A percentile compares a stretch with the other conserved stretches of the same genome.
Conservation (phyloP, 2,888 invertebrate species). For the Anagyrus pseudococci region DNA sequence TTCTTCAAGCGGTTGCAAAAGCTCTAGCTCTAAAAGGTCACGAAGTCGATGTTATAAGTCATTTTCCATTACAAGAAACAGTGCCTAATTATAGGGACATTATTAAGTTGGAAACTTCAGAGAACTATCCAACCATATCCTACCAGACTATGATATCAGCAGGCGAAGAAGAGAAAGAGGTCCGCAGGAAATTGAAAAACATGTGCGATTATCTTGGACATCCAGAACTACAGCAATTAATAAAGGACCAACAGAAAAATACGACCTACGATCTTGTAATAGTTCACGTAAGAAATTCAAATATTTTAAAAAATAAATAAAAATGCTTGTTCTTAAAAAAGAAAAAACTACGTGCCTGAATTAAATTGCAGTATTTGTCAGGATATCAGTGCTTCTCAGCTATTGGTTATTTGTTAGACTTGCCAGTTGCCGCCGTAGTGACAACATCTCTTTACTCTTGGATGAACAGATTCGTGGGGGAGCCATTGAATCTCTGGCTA, state of each 20-base stretch:
- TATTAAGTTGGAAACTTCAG: neutral
- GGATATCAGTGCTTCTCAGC: conserved; percentile 43
- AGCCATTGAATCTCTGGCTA: conserved; percentile 43
- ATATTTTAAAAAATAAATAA: neutral
- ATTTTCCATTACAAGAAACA: conserved; percentile 16
- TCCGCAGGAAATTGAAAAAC: neutral
- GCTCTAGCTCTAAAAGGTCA: conserved; percentile 18
- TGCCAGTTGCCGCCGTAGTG: conserved; percentile 43
- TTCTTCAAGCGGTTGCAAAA: conserved; percentile 9
- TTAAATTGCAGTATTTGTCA: neutral
- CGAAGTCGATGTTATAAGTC: conserved; percentile 27
- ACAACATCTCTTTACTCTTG: conserved; percentile 41
- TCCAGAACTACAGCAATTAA: neutral
- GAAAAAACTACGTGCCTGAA: neutral
- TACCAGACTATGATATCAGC: neutral
- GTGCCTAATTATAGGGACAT: conserved; percentile 28
- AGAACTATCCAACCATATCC: neutral
- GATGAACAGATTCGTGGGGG: conserved; percentile 39
- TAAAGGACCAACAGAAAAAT: neutral
- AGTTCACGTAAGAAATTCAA: conserved; percentile 8
- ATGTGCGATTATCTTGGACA: conserved; percentile 2
- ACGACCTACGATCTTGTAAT: conserved; percentile 12
- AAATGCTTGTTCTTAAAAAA: conserved; percentile 12
- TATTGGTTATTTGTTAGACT: conserved; percentile 42
- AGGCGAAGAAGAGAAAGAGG: neutral